Evolutionary conservation across 2,888 invertebrate genomes (phyloP).

Genomic region (Cyclophora albipunctata): DNA sequence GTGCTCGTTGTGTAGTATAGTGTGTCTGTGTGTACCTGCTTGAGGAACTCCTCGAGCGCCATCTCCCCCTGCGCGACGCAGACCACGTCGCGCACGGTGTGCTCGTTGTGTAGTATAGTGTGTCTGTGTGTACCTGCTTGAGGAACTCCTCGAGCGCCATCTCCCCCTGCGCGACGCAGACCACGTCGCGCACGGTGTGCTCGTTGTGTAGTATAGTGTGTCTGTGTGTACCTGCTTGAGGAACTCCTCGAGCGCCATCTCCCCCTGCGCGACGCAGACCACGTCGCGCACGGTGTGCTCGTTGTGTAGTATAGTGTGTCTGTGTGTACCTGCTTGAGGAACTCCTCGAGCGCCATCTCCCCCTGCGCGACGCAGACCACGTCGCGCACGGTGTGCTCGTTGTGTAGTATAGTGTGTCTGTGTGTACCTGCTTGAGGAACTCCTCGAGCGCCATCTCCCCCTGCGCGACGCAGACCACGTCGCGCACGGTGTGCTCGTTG

Average conservation of each 20-base stretch:
- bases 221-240: conserved; percentile 96
- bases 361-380: conserved; percentile 98
- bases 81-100: conserved; percentile 95
- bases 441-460: conserved; percentile 99
- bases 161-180: conserved; percentile 98
- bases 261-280: conserved; percentile 98
- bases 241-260: conserved; percentile 99
- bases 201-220: no score
- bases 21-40: no score
- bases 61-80: conserved; percentile 99
- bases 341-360: conserved; percentile 99
- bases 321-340: conserved; percentile 96
- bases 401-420: no score
- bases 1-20: conserved; percentile 94
- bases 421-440: conserved; percentile 97
- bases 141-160: conserved; percentile 99
- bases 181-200: conserved; percentile 94
- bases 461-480: conserved; percentile 97
- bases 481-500: conserved; percentile 95
- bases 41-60: conserved; percentile 99
- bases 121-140: conserved; percentile 95
- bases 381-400: conserved; percentile 95
- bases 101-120: no score
- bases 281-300: conserved; percentile 96
- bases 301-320: no score